phyloP scores from a whole-genome alignment of 64 coral and sea anemone genomes.

The Actinia tenebrosa region DNA sequence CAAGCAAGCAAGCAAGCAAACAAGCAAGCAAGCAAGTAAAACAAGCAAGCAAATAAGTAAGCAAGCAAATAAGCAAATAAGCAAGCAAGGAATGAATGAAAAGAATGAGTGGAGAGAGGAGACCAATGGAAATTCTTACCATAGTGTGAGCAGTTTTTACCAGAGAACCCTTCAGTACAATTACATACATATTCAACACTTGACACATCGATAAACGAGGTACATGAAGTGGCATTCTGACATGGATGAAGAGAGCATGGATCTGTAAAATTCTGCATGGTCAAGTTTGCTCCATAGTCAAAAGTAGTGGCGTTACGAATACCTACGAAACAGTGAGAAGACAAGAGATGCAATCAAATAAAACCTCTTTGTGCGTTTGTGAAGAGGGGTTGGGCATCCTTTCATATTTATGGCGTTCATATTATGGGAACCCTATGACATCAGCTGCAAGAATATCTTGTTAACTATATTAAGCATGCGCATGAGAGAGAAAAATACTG shows the following conservation, averaged over 20 bases:
- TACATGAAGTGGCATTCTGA: neutral
- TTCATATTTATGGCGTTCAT: too few species aligned
- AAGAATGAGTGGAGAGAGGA: neutral
- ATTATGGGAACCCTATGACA: too few species aligned
- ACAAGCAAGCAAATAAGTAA: too few species aligned
- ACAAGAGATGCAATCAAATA: neutral
- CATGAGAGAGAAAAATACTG: too few species aligned
- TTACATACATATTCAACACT: neutral
- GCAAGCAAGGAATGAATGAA: too few species aligned
- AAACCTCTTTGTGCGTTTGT: neutral
- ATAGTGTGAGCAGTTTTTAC: slow-evolving; percentile 9
- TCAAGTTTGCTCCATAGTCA: neutral
- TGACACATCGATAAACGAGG: neutral
- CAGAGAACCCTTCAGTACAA: slow-evolving; percentile 11
- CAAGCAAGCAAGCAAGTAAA: too few species aligned
- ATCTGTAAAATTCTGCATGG: neutral
- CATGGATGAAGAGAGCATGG: neutral
- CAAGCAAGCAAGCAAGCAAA: too few species aligned
- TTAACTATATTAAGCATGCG: too few species aligned
- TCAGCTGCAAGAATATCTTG: too few species aligned
- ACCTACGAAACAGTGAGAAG: neutral
- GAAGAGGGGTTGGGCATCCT: too few species aligned
- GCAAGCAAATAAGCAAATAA: too few species aligned
- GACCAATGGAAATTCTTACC: neutral
- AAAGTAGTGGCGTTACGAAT: neutral